phyloP scores from a whole-genome alignment of 37 sponge, comb jelly and placozoan genomes.

The Halisarca cf. caerulea region DNA sequence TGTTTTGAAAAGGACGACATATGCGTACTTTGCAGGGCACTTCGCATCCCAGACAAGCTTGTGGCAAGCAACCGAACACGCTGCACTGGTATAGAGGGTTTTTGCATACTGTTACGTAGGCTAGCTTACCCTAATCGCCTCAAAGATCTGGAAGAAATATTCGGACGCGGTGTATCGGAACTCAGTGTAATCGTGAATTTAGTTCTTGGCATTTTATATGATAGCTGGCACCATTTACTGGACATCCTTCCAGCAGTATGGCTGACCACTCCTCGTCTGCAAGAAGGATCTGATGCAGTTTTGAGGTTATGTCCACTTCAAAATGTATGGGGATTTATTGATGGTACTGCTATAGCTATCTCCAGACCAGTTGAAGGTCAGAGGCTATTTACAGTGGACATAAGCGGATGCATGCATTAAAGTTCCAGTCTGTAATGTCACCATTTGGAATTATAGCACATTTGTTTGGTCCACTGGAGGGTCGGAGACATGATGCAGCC shows the following conservation, averaged over 20 bases:
- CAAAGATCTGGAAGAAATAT: neutral
- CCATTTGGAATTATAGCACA: too few species aligned
- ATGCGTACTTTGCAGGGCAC: neutral
- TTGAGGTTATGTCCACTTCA: neutral
- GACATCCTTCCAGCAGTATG: neutral
- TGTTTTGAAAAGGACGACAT: slow-evolving; percentile 5
- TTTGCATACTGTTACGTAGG: neutral
- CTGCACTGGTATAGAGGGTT: neutral
- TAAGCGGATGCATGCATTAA: too few species aligned
- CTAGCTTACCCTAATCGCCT: slow-evolving; percentile 10
- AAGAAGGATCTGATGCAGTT: neutral
- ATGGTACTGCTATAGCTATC: neutral
- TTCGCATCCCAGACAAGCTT: neutral
- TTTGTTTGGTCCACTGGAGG: too few species aligned
- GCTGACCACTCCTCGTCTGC: neutral
- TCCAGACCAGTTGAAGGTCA: neutral
- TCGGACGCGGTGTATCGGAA: neutral
- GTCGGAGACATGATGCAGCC: too few species aligned
- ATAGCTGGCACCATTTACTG: slow-evolving; percentile 8
- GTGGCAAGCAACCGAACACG: neutral
- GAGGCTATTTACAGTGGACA: too few species aligned
- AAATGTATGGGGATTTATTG: slow-evolving; percentile 3
- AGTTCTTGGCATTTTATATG: neutral
- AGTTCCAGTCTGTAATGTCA: too few species aligned
- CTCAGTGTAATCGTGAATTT: neutral